Evolutionary conservation across 2,797 vertebrate genomes (phyloP), one percentile per base, ranked within the genome.

Genomic region (Gallinago nigripennis): DNA sequence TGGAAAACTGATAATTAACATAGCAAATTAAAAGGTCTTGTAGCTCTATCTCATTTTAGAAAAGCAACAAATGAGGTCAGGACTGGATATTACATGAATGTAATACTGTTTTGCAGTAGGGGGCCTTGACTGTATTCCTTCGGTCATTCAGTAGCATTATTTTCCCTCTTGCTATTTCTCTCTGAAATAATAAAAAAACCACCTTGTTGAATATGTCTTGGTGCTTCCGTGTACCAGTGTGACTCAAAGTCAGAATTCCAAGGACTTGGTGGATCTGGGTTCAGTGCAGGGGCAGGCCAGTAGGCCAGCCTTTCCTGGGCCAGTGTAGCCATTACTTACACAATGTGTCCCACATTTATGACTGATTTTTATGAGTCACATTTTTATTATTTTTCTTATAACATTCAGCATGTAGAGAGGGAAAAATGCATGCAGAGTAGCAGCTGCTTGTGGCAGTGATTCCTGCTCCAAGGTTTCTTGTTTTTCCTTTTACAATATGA

Each of bases 141-240:
- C 0, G 0, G 16, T 75, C 41, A 27, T 35, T 54, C 39, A 16
- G 20, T 7, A 57, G 0, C 23, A 37, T 41, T 65, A 6, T 50
- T 87, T 43, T 41, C 18, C 35, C 7, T 37, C 6, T n/a, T 68
- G 37, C 8, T 3, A 37, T 61, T 85, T 90, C 18, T 46, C 8
- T 51, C 28, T 54, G 21, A 71, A 41, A 13, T 39, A 61, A 37
- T 53, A 53, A 51, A 30, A 9, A 5, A 6, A 0, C 6, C 13
- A 41, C 5, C 6, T 43, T 50, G 65, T n/a, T 54, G 7, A 76
- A 39, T 14, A 13, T 20, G 4, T 18, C 3, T 35, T 71, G 6
- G 3, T 64, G 14, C 35, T 45, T 71, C 3, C 4, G 41, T 43
- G 10, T 33, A 16, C 16, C 54, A 58, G 54, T 5, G 1, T 56